Conservation (phyloP, 2,797 vertebrate species). For the Megaceryle alcyon region DNA sequence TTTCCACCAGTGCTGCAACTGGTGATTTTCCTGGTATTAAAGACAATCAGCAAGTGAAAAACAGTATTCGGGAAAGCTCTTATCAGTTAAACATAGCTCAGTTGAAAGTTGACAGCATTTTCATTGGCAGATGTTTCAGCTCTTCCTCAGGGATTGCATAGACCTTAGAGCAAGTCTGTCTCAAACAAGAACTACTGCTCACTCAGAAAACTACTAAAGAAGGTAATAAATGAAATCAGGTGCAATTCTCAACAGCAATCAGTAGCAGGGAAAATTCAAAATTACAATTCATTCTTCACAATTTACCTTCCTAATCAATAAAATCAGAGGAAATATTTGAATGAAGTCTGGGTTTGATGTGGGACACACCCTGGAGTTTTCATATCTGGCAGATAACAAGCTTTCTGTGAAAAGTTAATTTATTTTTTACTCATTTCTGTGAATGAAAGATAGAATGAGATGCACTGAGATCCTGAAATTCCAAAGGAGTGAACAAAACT, state of each 20-base stretch:
- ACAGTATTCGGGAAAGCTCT: neutral
- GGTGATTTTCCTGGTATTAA: neutral
- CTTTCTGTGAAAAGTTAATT: neutral
- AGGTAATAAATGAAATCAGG: slow-evolving; percentile 2
- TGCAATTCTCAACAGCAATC: neutral
- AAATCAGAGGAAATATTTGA: neutral
- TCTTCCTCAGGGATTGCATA: slow-evolving; percentile 33
- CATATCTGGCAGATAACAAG: neutral
- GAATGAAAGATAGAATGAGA: neutral
- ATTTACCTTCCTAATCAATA: neutral
- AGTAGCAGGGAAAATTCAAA: slow-evolving; percentile 9
- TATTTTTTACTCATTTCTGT: neutral
- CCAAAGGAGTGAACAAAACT: neutral
- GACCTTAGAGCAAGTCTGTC: neutral
- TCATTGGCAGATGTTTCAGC: neutral
- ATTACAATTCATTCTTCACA: neutral
- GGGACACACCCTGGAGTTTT: neutral
- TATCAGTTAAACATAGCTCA: neutral
- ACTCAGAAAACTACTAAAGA: slow-evolving; percentile 2
- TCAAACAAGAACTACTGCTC: neutral
- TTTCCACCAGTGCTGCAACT: neutral
- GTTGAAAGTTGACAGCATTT: neutral
- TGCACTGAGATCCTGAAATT: neutral
- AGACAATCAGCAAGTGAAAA: neutral
- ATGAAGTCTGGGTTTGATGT: neutral